Base-by-base conservation (phyloP, 2,113 vertebrate species). In the Anarrhichthys ocellatus region DNA sequence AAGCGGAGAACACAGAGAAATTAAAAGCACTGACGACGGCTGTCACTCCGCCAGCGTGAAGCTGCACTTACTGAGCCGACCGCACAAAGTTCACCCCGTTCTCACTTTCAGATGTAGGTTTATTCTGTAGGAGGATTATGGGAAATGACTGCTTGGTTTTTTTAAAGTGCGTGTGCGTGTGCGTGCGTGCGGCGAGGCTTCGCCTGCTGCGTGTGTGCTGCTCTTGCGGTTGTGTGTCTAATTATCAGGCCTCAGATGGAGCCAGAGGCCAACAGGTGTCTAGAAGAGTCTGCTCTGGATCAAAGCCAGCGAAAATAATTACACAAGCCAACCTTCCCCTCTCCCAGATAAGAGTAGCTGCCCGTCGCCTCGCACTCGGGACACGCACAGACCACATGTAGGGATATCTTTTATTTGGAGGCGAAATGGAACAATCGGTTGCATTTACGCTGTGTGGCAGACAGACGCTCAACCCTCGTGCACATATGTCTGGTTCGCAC, bases 231-330 rank as follows among this genome's bases (percentile, higher is more conserved):
- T 76, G 82, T 56, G 79, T 83, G 52, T 87, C 90, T 94, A 91
- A 95, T 95, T 93, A 94, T 86, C 85, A 17, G 63, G 76, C 88
- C 83, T 91, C 91, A 88, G 90, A 92, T 74, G 73, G 85, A 88
- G 83, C 90, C 64, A 84, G 78, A 78, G 86, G 91, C 86, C 89
- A 93, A 93, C 94, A 94, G 94, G 93, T 94, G 94, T 91, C 87
- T 76, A n/a, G 78, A 89, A 86, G 88, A 92, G 65, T 80, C 88
- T 80, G 77, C 84, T 85, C 88, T 93, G 92, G 90, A 94, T 95
- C 91, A 94, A 94, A 95, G 92, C 92, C 92, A 90, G 86, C 24
- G 76, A 87, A 93, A 89, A 92, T 95, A 93, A 95, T 94, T 92
- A 94, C 90, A 90, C 87, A 76, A 81, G 50, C 89, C 65, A 32